These are phyloP conservation scores for Corythornis vintsioides DNA, from an alignment of 2,113 vertebrate genomes.

Conservation along the genomic window DNA sequence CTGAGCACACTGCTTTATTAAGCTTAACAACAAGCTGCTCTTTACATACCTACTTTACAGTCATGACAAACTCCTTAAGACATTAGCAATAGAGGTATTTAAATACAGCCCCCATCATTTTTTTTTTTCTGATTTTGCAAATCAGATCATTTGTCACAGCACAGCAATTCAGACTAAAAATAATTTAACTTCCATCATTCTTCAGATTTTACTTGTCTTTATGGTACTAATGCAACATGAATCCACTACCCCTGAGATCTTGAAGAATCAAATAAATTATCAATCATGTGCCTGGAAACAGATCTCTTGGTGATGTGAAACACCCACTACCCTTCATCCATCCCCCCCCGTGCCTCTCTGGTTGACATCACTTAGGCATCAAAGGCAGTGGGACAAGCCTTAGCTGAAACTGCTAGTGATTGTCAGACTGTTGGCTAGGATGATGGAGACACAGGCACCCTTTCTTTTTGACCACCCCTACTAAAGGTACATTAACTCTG, in stretches of 20 bases:
- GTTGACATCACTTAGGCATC: not conserved
- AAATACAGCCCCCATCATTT: not conserved
- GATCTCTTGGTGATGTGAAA: not conserved
- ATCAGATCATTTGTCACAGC: conserved; percentile 19
- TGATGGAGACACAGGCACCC: not conserved
- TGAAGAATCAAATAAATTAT: conserved; percentile 19
- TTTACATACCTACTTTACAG: not conserved
- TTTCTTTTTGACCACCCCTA: not conserved
- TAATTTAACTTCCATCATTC: conserved; percentile 19
- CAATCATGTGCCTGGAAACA: not conserved
- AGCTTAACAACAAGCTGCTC: conserved; percentile 6
- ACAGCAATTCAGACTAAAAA: not conserved
- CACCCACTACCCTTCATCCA: not conserved
- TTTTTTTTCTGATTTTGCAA: conserved; percentile 6
- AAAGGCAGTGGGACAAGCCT: not conserved
- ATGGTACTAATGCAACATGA: not conserved
- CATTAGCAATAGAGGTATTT: not conserved
- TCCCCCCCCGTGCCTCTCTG: not conserved
- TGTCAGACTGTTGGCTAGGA: not conserved
- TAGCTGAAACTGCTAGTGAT: not conserved
- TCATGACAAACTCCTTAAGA: conserved; percentile 8
- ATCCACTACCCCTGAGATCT: not conserved
- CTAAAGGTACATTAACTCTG: not conserved
- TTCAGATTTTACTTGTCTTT: conserved; percentile 30
- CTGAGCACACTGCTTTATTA: not conserved